A percentile compares a stretch with the other conserved stretches of the same genome.
phyloP scores from a whole-genome alignment of 2,113 vertebrate species.

The Catharus fuscescens region DNA sequence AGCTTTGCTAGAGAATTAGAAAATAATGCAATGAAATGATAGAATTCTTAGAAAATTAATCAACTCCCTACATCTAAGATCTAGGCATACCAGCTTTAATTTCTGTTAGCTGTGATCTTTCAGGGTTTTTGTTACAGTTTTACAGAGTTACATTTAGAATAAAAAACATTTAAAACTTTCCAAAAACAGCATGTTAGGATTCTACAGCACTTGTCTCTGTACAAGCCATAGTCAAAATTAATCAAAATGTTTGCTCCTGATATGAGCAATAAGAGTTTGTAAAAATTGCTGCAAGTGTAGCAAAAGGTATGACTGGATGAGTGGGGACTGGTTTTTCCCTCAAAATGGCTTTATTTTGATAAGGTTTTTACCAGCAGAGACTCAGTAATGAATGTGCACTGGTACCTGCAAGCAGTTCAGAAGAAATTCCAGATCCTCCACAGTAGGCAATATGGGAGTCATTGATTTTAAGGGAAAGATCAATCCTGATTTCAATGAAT shows the following conservation, averaged over 20 bases:
- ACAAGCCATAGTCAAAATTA: background rate
- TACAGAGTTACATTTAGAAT: background rate
- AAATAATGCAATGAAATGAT: background rate
- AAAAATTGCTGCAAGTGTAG: background rate
- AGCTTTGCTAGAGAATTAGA: background rate
- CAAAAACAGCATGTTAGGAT: accelerated
- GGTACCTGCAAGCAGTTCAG: background rate
- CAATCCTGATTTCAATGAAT: background rate
- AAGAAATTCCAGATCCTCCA: background rate
- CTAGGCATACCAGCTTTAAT: background rate
- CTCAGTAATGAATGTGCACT: background rate
- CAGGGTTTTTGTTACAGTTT: background rate
- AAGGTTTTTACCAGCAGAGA: background rate
- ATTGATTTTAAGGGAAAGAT: background rate
- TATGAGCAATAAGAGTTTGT: background rate
- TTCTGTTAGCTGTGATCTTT: background rate
- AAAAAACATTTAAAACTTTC: background rate
- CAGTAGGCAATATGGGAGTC: background rate
- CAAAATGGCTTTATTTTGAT: background rate
- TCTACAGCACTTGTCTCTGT: background rate
- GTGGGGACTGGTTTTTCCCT: background rate
- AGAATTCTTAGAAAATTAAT: background rate
- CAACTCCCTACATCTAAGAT: background rate
- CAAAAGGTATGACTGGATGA: background rate
- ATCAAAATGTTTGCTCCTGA: background rate